Base-by-base conservation (phyloP, 2,888 invertebrate genomes). In the Perdita meconis region DNA sequence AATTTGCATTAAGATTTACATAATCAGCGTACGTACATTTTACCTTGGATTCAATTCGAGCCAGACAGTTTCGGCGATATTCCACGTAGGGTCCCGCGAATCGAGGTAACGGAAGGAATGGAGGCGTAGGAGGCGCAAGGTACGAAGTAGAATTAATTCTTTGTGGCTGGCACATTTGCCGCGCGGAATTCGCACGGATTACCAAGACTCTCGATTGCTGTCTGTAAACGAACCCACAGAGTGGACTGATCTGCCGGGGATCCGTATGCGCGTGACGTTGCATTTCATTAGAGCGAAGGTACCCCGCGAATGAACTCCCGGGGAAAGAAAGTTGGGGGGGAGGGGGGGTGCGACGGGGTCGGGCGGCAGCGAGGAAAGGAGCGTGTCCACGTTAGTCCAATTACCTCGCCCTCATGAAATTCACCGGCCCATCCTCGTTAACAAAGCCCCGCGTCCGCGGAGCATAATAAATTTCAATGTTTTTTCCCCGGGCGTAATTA, bases 201-300 rank as follows among this genome's bases (percentile, higher is more conserved):
- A 85, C 80, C 80, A 80, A 82, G 84, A 84, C 83, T 80, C 47
- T n/a, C 53, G 42, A 61, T 60, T n/a, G 71, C 50, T 40, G 56
- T 19, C 47, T 19, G 76, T 71, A 81, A 81, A 81, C 78, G 78
- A 78, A 72, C 61, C 64, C 70, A 44, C 47, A 30, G 81, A 78
- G 76, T 66, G 75, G 72, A 69, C 76, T 76, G 82, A 86, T 84
- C 84, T 80, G 67, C 50, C 55, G 67, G 36, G 75, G 82, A 82
- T 83, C 78, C 76, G 84, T 78, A 82, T 82, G 85, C 84, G 75
- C 87, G 87, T 89, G 87, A 82, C 84, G 86, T 82, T 86, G 87
- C 88, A 88, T 88, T 87, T 88, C 88, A 88, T 89, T 88, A 84
- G 71, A 78, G 69, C 72, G 71, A 50, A 60, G 77, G 57, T 30